Evolutionary conservation across 2,113 vertebrate species (phyloP), one percentile per base, ranked within the genome.

Genomic region (Barbus barbus): DNA sequence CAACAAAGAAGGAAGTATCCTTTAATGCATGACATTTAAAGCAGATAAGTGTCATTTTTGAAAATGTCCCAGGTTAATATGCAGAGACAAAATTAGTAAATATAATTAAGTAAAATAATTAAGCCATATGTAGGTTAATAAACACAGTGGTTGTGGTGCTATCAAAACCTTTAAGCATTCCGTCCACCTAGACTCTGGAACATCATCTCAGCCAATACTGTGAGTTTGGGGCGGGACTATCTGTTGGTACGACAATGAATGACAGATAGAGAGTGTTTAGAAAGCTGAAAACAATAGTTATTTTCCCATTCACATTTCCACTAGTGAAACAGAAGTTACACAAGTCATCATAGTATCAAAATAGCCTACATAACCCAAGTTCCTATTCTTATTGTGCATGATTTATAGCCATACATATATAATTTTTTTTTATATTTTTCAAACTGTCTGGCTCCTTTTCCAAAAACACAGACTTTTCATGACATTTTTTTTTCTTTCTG

Each of bases 1-100:
- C 56, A 95, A 93, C 90, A 95, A 95, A 93, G 95, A 95, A 89
- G 95, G 94, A 65, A 95, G 95, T 95, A 95, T 95, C 95, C 95
- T 95, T 95, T 93, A 24, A 2, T 11, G 24, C 61, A 38, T 74
- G 69, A 41, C 28, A 33, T 38, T 74, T 48, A 44, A 58, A 56
- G 9, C 31, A 24, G 16, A 65, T 83, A 3, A 63, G 41, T 74
- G 73, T 73, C 22, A 18, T 3, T 63, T 41, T 28, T 20, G 71
- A 74, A 6, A 4, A 48, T 48, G 56, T 24, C 3, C n/a, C n/a
- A 44, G 31, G 26, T 26, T 48, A 74, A 48, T 46, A 28, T 28
- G 36, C 11, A 44, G 26, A 58, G 26, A 58, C 56, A 24, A 58
- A 58, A 26, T 11, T 0, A 51, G 9, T 3, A n/a, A n/a, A n/a